phyloP scores from a whole-genome alignment of 2,888 invertebrate species.

The Cerastis rubricosa region DNA sequence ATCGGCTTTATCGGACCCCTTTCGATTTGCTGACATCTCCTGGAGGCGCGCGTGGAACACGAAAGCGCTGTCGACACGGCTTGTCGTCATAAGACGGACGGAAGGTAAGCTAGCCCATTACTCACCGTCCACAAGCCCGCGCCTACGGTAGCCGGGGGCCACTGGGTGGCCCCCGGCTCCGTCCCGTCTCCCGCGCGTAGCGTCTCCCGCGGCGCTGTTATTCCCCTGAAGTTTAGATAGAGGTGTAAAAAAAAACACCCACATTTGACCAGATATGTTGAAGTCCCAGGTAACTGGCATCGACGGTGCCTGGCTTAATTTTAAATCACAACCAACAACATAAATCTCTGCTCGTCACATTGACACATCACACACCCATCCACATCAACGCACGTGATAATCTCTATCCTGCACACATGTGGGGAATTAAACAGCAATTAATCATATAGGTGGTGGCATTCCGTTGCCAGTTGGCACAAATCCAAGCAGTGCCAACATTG shows the following conservation, averaged over 20 bases:
- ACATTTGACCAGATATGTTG: background rate
- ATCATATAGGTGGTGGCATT: slow-evolving; percentile 59
- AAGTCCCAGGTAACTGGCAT: no score
- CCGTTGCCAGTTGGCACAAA: slow-evolving; percentile 65
- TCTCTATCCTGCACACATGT: slow-evolving; percentile 35
- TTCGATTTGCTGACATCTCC: no score
- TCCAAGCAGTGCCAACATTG: slow-evolving; percentile 55
- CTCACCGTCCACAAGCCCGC: no score
- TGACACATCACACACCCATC: background rate
- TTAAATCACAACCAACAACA: background rate
- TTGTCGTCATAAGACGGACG: no score
- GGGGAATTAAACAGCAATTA: slow-evolving; percentile 64
- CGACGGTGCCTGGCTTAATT: background rate
- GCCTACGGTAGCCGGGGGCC: no score
- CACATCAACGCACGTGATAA: slow-evolving; percentile 1
- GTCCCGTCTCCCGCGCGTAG: no score
- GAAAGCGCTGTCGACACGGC: no score
- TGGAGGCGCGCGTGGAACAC: no score
- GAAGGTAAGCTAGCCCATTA: no score
- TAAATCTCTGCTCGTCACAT: background rate
- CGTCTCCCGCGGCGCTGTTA: no score
- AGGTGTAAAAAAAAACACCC: background rate
- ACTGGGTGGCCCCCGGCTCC: no score
- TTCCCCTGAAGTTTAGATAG: background rate
- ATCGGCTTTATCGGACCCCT: no score